phyloP scores from a whole-genome alignment of 2,888 invertebrate genomes.

The Hyposoter dolosus region DNA sequence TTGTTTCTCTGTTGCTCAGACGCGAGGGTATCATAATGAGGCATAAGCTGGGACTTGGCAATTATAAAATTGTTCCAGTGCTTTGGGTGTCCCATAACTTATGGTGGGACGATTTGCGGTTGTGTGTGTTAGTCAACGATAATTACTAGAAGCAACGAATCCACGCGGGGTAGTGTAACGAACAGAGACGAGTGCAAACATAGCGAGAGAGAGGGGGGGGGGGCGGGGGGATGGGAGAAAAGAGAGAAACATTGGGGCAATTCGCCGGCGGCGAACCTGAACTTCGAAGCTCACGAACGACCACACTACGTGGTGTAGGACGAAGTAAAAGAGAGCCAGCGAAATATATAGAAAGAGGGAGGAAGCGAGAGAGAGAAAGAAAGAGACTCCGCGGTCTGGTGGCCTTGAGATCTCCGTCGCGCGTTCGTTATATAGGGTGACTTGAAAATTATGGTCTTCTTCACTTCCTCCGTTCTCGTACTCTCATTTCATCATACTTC shows the following conservation, averaged over 20 bases:
- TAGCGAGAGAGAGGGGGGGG: constrained; percentile 9
- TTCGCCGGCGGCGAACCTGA: constrained; percentile 51
- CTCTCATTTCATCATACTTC: background rate
- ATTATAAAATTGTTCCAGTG: constrained; percentile 12
- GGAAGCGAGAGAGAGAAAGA: background rate
- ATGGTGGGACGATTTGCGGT: background rate
- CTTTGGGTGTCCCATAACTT: constrained; percentile 11
- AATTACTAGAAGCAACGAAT: constrained; percentile 8
- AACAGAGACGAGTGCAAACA: background rate
- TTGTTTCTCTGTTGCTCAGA: background rate
- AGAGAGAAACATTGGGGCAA: constrained; percentile 22
- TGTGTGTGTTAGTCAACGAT: background rate
- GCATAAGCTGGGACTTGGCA: background rate
- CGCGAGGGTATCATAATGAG: background rate
- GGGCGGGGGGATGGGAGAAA: background rate
- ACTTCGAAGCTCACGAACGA: constrained; percentile 44
- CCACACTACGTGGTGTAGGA: constrained; percentile 37
- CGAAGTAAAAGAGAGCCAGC: constrained; percentile 1
- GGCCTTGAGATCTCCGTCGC: constrained; percentile 48
- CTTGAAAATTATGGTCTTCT: constrained; percentile 40
- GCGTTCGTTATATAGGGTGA: constrained; percentile 42
- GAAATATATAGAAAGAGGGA: constrained; percentile 12
- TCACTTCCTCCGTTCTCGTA: constrained; percentile 2
- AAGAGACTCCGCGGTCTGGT: constrained; percentile 38
- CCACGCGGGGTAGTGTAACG: constrained; percentile 2